Percentiles rank a stretch among this genome's conserved stretches.
phyloP scores from a whole-genome alignment of 2,797 vertebrate species.

The Bovichtus diacanthus region DNA sequence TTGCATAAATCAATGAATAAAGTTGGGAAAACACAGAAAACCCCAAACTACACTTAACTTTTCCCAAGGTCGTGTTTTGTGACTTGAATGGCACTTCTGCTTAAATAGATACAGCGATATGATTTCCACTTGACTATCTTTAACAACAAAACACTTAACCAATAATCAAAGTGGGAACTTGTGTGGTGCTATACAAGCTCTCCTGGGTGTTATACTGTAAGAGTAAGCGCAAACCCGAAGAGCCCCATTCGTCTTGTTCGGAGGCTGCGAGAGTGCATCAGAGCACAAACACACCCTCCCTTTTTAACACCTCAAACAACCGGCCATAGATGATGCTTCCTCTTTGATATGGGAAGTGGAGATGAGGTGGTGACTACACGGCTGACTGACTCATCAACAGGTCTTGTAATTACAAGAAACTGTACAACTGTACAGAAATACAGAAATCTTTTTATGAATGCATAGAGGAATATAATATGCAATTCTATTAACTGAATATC shows the following conservation, averaged over 20 bases:
- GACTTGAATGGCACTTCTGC: not conserved
- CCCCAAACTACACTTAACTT: not conserved
- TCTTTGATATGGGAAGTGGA: constrained; percentile 86
- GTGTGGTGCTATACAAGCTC: not conserved
- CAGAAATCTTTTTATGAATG: constrained; percentile 29
- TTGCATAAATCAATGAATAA: not conserved
- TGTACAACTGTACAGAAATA: constrained; percentile 42
- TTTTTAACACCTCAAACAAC: constrained; percentile 73
- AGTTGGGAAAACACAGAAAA: not conserved
- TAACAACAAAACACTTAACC: constrained; percentile 16
- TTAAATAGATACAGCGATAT: not conserved
- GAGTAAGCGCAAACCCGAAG: not conserved
- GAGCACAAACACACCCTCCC: constrained; percentile 58
- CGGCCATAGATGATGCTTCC: constrained; percentile 78
- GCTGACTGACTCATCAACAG: constrained; percentile 71
- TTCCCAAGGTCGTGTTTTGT: not conserved
- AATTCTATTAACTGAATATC: not conserved
- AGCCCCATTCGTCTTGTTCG: constrained; percentile 22
- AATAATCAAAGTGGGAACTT: constrained; percentile 18
- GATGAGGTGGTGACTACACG: constrained; percentile 54
- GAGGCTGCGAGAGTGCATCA: constrained; percentile 22
- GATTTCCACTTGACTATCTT: not conserved
- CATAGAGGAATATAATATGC: not conserved
- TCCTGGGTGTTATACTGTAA: constrained; percentile 10
- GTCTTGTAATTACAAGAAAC: constrained; percentile 74